Evolutionary conservation across 2,888 invertebrate genomes (phyloP).

Genomic region (Herminia tarsipennalis): DNA sequence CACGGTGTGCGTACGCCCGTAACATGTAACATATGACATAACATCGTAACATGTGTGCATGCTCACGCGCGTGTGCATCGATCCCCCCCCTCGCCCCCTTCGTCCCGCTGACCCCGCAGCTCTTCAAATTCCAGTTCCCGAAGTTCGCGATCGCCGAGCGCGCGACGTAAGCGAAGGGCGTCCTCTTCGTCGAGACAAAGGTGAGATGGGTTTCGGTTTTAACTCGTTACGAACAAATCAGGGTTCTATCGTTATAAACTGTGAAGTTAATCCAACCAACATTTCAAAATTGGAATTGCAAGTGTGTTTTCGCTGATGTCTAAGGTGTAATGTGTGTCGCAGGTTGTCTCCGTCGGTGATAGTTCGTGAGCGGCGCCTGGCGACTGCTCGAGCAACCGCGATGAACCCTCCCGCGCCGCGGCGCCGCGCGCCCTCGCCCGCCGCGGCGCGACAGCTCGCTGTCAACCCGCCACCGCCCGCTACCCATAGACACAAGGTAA

Average conservation of each 20-base stretch:
- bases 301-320: not conserved
- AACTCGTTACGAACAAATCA: not conserved
- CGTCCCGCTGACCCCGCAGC: slow-evolving; percentile 77
- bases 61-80: slow-evolving; percentile 48
- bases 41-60: slow-evolving; percentile 23
- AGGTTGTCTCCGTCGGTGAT: slow-evolving; percentile 87
- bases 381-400: slow-evolving; percentile 88
- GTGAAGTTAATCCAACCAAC: not conserved
- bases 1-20: slow-evolving; percentile 40
- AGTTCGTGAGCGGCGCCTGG: slow-evolving; percentile 87
- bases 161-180: slow-evolving; percentile 73
- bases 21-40: slow-evolving; percentile 13
- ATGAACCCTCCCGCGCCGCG: slow-evolving; percentile 92
- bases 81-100: slow-evolving; percentile 49
- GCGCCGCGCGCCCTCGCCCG: slow-evolving; percentile 77
- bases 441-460: slow-evolving; percentile 80
- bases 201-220: slow-evolving; percentile 52
- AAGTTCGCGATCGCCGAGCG: slow-evolving; percentile 74
- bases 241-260: not conserved
- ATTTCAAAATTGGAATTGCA: not conserved
- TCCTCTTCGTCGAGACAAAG: slow-evolving; percentile 80
- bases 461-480: slow-evolving; percentile 86
- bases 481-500: slow-evolving; percentile 79
- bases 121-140: slow-evolving; percentile 86
- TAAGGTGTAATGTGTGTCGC: slow-evolving; percentile 11